phyloP scores from a whole-genome alignment of 2,888 invertebrate genomes.

The Limulus polyphemus region DNA sequence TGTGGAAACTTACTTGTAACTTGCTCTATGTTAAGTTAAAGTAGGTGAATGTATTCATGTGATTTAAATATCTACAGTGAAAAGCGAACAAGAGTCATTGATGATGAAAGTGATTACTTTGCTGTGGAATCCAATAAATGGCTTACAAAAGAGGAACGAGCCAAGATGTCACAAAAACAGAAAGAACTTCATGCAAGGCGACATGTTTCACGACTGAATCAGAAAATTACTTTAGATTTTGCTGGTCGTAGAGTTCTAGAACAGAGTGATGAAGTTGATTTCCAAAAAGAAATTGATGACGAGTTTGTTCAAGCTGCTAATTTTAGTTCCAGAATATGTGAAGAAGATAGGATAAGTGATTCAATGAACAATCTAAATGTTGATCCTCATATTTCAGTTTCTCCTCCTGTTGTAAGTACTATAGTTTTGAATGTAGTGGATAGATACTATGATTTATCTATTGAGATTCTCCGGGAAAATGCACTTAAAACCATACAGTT shows the following conservation, averaged over 20 bases:
- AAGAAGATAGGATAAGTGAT: no score
- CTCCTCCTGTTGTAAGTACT: no score
- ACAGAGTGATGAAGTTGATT: conserved; percentile 4
- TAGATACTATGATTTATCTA: no score
- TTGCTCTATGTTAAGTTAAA: neutral
- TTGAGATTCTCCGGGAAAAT: no score
- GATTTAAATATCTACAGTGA: conserved; percentile 42
- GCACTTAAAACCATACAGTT: no score
- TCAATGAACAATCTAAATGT: no score
- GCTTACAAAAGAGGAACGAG: conserved; percentile 56
- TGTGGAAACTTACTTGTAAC: no score
- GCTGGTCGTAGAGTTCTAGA: conserved; percentile 41
- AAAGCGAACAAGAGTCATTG: conserved; percentile 60
- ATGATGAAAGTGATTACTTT: conserved; percentile 91
- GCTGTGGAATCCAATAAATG: conserved; percentile 61
- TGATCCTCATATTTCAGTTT: no score
- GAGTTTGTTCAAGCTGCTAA: no score
- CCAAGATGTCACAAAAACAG: conserved; percentile 41
- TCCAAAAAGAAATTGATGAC: neutral
- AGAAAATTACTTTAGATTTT: conserved; percentile 65
- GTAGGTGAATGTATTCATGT: conserved; percentile 20
- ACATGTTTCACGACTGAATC: conserved; percentile 52
- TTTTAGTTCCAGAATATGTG: no score
- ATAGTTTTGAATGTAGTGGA: no score
- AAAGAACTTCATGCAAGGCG: conserved; percentile 55